Conservation (phyloP, 2,797 vertebrate genomes). For the Catamblyrhynchus diadema region DNA sequence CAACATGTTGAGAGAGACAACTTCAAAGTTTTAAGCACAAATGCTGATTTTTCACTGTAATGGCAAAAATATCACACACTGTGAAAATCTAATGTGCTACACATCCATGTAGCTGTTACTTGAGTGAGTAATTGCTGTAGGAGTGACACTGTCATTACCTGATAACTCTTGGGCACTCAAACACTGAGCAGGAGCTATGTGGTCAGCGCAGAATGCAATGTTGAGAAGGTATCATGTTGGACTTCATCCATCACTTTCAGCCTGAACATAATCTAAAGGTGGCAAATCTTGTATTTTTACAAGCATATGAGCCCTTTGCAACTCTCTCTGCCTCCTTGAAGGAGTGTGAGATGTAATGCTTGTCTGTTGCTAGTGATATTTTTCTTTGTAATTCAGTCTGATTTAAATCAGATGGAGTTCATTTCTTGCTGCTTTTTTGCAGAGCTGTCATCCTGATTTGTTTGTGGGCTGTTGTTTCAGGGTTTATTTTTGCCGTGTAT, state of each 20-base stretch:
- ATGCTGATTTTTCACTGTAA: conserved; percentile 1
- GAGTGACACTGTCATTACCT: not conserved
- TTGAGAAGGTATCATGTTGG: not conserved
- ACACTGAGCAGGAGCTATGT: not conserved
- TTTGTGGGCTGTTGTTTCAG: not conserved
- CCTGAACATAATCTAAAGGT: not conserved
- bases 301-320: not conserved
- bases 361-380: not conserved
- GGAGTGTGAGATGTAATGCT: not conserved
- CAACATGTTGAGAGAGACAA: not conserved
- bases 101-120: not conserved
- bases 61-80: conserved; percentile 4
- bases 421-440: not conserved
- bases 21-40: conserved; percentile 11
- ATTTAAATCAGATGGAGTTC: not conserved
- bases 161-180: not conserved
- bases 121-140: not conserved
- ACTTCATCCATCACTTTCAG: not conserved
- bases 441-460: conserved; percentile 11
- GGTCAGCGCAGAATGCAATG: not conserved
- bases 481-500: not conserved
- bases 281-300: not conserved
- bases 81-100: not conserved
- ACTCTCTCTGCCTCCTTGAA: not conserved
- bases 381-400: conserved; percentile 23